Evolutionary conservation across 2,113 vertebrate genomes (phyloP).

Genomic region (Zapus hudsonius): DNA sequence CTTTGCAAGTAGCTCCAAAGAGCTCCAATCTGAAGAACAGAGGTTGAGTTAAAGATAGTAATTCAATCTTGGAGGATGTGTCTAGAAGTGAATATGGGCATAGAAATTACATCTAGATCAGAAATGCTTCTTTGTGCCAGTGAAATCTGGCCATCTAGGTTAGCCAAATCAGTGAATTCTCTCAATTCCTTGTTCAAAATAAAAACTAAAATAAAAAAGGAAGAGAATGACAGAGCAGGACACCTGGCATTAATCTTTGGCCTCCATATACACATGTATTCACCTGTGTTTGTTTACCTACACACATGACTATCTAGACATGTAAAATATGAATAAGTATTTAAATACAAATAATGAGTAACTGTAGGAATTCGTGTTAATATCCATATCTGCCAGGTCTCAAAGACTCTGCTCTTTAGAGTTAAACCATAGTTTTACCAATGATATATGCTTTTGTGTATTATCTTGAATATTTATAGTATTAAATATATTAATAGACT

Average conservation of each 20-base stretch:
- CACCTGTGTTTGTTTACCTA: too few species aligned
- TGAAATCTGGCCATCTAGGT: background rate
- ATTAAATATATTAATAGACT: background rate
- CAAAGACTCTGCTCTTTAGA: background rate
- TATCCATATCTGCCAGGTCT: background rate
- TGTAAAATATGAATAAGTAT: too few species aligned
- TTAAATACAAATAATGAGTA: conserved; percentile 14
- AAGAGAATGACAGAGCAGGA: too few species aligned
- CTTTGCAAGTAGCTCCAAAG: background rate
- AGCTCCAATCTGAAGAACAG: background rate
- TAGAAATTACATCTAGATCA: background rate
- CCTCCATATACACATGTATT: too few species aligned
- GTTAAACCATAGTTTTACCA: background rate
- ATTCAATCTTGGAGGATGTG: background rate
- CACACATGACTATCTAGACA: too few species aligned
- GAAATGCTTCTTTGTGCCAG: background rate
- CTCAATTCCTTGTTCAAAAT: too few species aligned
- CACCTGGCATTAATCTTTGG: too few species aligned
- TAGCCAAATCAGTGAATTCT: too few species aligned
- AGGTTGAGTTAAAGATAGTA: background rate
- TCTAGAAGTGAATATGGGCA: background rate
- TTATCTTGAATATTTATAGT: background rate
- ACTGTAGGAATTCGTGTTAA: conserved; percentile 4
- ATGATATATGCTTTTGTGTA: background rate
- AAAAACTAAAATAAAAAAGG: too few species aligned